phyloP scores from a whole-genome alignment of 2,888 invertebrate species.

The Ophraella communa region DNA sequence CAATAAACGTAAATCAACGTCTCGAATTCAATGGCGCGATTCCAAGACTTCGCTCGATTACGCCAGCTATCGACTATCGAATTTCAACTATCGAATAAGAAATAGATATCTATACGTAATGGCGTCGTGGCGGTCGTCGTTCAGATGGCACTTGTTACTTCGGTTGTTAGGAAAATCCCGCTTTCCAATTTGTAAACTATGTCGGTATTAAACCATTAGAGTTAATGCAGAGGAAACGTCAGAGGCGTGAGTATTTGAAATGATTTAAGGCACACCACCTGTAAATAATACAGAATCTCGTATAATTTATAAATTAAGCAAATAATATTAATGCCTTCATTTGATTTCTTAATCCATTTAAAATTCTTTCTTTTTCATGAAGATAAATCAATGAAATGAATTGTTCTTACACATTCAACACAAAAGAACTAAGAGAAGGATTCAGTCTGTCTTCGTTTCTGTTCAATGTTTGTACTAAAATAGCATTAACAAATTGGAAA shows the following conservation, averaged over 20 bases:
- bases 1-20: constrained; percentile 21
- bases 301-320: no score
- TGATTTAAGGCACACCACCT: not conserved
- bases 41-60: constrained; percentile 22
- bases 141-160: constrained; percentile 52
- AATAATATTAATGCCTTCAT: no score
- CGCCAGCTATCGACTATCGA: constrained; percentile 17
- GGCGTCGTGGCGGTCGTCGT: not conserved
- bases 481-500: no score
- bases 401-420: no score
- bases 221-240: constrained; percentile 41
- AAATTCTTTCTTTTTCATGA: no score
- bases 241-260: constrained; percentile 33
- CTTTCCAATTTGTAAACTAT: constrained; percentile 53
- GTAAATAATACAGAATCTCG: not conserved
- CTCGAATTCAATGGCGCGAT: constrained; percentile 17
- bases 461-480: no score
- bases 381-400: no score
- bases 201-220: constrained; percentile 55
- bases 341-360: no score
- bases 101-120: constrained; percentile 15
- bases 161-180: constrained; percentile 46
- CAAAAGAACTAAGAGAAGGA: no score
- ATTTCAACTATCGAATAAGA: constrained; percentile 17
- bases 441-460: no score